Base-by-base conservation (phyloP, 1,140 invertebrate genomes). In the Oryzaephilus surinamensis region DNA sequence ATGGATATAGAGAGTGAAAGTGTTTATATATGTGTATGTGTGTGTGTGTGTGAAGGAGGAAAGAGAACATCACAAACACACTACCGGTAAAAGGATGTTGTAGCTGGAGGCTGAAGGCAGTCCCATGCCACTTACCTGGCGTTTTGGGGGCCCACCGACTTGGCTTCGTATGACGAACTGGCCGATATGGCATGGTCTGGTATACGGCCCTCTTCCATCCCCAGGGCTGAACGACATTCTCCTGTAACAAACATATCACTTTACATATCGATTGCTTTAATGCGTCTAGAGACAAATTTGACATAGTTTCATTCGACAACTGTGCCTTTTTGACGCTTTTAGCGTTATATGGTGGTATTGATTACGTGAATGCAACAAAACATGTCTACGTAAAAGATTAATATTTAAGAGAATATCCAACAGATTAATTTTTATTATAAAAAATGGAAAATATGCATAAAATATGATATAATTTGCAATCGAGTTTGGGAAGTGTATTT, bases 201-300 rank as follows among this genome's bases (percentile, higher is more conserved):
- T 53, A 94, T 92, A 52, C 76, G 73, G 45, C 86, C 87, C 54
- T 84, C 87, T 68, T 92, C 84, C 86, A 94, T 91, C 39, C 89
- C 89, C 37, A 94, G 72, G 11, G 89, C 75, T 41, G 77, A 69
- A 52, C 76, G 76, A 66, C 87, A 91, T 69, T 82, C 76, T 53
- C 73, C 84, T 86, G 73, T 19, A 74, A 79, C 43, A 33, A 36
- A 41, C 21, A 23, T 23, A 23, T 23, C 21, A 23, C 21, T 23
- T 23, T 23, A 23, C 21, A 23, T 23, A 23, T 23, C 21, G 21
- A 23, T 23, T 23, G 6, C 21, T n/a, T 23, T 23, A 6, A 23
- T 23, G 21, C 6, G 21, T 6, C 6, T 23, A 6, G n/a, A 23
- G n/a, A 23, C 6, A 7, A 7, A 6, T 7, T n/a, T 7, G n/a